Evolutionary conservation across 30 jellyfish, hydroid and myxozoan species (phyloP).

Genomic region (Cassiopea xamachana): DNA sequence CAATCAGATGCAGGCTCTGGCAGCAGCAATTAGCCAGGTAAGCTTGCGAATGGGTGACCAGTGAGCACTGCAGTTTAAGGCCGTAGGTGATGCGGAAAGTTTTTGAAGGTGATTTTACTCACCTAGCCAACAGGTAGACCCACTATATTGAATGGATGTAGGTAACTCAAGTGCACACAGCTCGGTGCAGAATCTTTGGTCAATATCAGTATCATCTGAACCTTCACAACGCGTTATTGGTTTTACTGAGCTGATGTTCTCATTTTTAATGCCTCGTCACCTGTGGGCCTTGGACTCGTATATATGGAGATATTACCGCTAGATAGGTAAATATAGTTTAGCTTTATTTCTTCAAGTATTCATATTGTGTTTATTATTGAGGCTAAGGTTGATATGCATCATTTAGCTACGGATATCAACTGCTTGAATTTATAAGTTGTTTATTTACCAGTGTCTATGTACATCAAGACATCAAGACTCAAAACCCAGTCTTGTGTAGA

Average conservation of each 20-base stretch:
- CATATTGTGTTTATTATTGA: too few species aligned
- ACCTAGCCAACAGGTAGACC: conserved; percentile 9
- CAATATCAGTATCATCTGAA: background rate
- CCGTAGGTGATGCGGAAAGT: conserved; percentile 56
- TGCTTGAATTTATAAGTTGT: too few species aligned
- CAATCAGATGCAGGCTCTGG: conserved; percentile 22
- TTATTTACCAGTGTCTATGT: too few species aligned
- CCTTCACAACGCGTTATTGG: background rate
- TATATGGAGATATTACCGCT: too few species aligned
- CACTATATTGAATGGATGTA: background rate
- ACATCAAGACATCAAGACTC: too few species aligned
- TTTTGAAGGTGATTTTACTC: conserved; percentile 20
- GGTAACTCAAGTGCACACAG: background rate
- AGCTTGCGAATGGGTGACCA: conserved; percentile 25
- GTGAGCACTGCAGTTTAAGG: conserved; percentile 58
- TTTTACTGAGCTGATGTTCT: background rate
- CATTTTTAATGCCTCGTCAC: background rate
- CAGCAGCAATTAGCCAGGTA: conserved; percentile 17
- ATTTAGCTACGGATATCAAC: too few species aligned
- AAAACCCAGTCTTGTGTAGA: too few species aligned
- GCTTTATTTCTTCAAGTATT: too few species aligned
- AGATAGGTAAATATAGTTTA: too few species aligned
- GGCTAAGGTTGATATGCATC: too few species aligned
- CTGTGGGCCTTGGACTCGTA: too few species aligned
- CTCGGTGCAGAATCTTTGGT: background rate